A percentile compares a stretch with the other conserved stretches of the same genome.
Conservation (phyloP, 1,140 invertebrate genomes). For the Drosophila triauraria region DNA sequence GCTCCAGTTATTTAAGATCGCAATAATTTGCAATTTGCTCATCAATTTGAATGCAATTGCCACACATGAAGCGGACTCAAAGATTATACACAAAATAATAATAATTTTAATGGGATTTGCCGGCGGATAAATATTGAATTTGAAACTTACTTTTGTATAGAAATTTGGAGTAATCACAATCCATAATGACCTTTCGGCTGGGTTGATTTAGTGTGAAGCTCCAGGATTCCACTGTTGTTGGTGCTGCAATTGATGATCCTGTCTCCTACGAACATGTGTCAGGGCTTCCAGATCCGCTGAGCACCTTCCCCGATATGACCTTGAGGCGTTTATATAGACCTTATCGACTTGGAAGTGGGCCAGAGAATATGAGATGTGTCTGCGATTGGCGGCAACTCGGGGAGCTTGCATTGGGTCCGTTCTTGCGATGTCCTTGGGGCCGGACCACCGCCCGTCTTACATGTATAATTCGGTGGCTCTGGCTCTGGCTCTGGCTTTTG, state of each 20-base stretch:
- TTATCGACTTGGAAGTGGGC: constrained; percentile 16
- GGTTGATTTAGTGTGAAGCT: constrained; percentile 2
- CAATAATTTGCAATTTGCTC: constrained; percentile 21
- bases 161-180: constrained; percentile 22
- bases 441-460: not conserved
- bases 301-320: not conserved
- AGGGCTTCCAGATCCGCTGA: not conserved
- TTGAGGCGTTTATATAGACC: constrained; percentile 15
- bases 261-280: constrained; percentile 4
- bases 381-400: constrained; percentile 3
- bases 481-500: not conserved
- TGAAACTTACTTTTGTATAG: constrained; percentile 13
- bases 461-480: not conserved
- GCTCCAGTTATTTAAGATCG: constrained; percentile 20
- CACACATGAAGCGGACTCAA: constrained; percentile 12
- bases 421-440: not conserved
- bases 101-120: not conserved
- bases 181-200: constrained; percentile 15
- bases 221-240: constrained; percentile 7
- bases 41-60: constrained; percentile 21
- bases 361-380: constrained; percentile 9
- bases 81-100: constrained; percentile 4
- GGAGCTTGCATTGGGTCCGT: constrained; percentile 17
- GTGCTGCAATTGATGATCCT: not conserved
- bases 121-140: constrained; percentile 6